Conservation (phyloP, 2,888 invertebrate species). For the Acleris emargana region DNA sequence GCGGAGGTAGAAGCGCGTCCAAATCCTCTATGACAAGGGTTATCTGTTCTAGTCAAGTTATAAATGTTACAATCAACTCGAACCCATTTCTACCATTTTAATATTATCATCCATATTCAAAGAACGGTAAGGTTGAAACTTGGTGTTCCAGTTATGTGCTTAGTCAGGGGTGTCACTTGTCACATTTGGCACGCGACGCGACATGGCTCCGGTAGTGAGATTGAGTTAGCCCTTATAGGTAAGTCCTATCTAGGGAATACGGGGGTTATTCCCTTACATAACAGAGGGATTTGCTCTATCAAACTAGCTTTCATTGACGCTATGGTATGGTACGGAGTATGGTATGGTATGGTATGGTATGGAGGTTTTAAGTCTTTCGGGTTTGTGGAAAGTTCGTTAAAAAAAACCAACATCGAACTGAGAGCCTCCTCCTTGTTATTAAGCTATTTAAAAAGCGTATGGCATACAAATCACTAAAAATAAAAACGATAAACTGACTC, state of each 20-base stretch:
- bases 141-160: slow-evolving; percentile 10
- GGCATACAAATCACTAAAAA: no score
- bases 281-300: no score
- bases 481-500: no score
- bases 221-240: slow-evolving; percentile 31
- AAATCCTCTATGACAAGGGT: slow-evolving; percentile 11
- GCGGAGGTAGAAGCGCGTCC: background rate
- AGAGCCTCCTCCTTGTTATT: no score
- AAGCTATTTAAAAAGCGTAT: no score
- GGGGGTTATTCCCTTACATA: no score
- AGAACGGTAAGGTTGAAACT: background rate
- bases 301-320: no score
- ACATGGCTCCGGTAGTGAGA: slow-evolving; percentile 18
- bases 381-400: no score
- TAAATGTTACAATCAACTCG: slow-evolving; percentile 11
- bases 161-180: slow-evolving; percentile 31
- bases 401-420: no score
- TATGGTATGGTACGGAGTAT: no score
- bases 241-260: slow-evolving; percentile 29
- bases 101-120: background rate
- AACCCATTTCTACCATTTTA: background rate
- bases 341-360: no score
- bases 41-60: slow-evolving; percentile 14
- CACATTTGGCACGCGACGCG: slow-evolving; percentile 20
- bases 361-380: no score